Percentiles rank a stretch among this genome's conserved stretches.
Evolutionary conservation across 2,888 invertebrate species (phyloP).

Genomic region (Dolichomitus sp.): DNA sequence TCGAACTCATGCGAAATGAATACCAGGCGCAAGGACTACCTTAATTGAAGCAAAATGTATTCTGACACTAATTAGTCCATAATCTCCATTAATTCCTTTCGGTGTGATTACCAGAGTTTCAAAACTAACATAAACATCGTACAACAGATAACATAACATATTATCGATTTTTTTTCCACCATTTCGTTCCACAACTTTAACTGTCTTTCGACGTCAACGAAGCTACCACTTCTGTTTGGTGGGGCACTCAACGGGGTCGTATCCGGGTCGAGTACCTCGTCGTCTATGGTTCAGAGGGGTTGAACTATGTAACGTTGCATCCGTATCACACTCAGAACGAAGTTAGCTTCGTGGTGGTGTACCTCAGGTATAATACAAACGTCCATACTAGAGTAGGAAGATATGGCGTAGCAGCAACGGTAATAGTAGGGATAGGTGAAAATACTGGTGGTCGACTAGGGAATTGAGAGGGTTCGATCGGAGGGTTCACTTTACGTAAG

Average conservation of each 20-base stretch:
- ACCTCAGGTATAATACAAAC: slow-evolving; percentile 17
- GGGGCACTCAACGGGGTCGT: slow-evolving; percentile 40
- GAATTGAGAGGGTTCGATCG: slow-evolving; percentile 57
- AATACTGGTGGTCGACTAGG: slow-evolving; percentile 31
- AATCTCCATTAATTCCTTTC: too few relatives aligned
- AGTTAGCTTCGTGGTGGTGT: slow-evolving; percentile 37
- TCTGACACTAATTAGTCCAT: neutral
- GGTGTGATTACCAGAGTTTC: too few relatives aligned
- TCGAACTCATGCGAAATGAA: too few relatives aligned
- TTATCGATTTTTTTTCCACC: slow-evolving; percentile 23
- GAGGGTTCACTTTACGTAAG: slow-evolving; percentile 35
- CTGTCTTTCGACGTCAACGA: slow-evolving; percentile 11
- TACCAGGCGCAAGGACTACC: too few relatives aligned
- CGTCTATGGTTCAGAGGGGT: slow-evolving; percentile 40
- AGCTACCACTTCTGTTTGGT: slow-evolving; percentile 34
- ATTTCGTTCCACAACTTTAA: slow-evolving; percentile 11
- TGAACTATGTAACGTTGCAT: slow-evolving; percentile 49
- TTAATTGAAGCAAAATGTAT: neutral
- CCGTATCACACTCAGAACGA: slow-evolving; percentile 37
- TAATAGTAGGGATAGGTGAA: slow-evolving; percentile 2
- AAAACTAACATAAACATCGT: too few relatives aligned
- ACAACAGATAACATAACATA: neutral
- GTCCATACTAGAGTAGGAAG: slow-evolving; percentile 13
- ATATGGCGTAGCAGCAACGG: neutral
- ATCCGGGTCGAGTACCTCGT: slow-evolving; percentile 60